Evolutionary conservation across 1,140 invertebrate species (phyloP).

Genomic region (Tetramorium alpestre): DNA sequence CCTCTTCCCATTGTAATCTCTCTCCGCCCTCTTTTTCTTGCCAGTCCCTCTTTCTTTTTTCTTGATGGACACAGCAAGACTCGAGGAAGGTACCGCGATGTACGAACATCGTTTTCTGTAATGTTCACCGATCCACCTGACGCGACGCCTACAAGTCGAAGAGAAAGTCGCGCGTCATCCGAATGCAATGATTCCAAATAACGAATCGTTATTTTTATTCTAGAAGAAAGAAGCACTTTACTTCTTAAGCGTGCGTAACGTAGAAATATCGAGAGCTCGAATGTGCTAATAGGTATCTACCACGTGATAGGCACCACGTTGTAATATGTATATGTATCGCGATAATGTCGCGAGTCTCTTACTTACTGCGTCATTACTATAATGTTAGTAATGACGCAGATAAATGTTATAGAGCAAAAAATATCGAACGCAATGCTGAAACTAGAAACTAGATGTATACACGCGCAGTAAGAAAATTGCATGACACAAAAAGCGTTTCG

Average conservation of each 20-base stretch:
- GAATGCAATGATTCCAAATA: neutral
- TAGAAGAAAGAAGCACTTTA: neutral
- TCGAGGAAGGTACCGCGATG: neutral
- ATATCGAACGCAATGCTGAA: neutral
- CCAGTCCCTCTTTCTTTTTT: neutral
- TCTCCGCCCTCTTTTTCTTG: neutral
- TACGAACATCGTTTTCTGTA: conserved; percentile 9
- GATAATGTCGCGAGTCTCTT: neutral
- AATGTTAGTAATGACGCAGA: neutral
- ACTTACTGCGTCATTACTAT: neutral
- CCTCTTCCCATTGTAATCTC: neutral
- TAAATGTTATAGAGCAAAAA: neutral
- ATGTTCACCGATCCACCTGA: neutral
- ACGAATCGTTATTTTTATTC: neutral
- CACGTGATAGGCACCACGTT: too few species aligned
- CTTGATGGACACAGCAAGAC: neutral
- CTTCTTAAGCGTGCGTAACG: neutral
- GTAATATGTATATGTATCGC: neutral
- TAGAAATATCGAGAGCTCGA: neutral
- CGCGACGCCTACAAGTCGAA: neutral
- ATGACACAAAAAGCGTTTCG: neutral
- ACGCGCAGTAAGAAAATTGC: neutral
- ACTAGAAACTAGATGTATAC: neutral
- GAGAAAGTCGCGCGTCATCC: neutral
- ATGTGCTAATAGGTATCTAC: neutral